phyloP scores from a whole-genome alignment of 2,113 vertebrate genomes.

The Condylura cristata region DNA sequence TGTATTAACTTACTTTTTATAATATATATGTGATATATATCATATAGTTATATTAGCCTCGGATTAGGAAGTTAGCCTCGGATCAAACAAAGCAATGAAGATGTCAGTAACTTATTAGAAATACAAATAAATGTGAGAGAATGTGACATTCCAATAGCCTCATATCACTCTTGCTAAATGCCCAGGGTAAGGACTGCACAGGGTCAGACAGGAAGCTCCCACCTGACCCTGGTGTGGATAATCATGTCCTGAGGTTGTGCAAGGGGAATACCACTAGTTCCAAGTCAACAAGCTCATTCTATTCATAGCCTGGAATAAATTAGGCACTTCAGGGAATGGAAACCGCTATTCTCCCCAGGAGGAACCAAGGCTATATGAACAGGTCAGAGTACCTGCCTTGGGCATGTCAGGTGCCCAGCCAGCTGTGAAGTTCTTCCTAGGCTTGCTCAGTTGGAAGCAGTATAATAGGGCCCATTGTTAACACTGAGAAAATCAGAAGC shows the following conservation, averaged over 20 bases:
- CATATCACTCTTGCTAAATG: constrained; percentile 58
- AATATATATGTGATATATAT: too few species aligned
- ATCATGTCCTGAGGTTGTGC: constrained; percentile 74
- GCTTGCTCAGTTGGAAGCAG: constrained; percentile 74
- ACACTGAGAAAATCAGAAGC: constrained; percentile 62
- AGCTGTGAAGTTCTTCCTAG: constrained; percentile 75
- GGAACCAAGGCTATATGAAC: constrained; percentile 40
- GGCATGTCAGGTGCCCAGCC: constrained; percentile 77
- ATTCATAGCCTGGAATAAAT: constrained; percentile 78
- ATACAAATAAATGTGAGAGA: constrained; percentile 55
- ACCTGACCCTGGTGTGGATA: constrained; percentile 65
- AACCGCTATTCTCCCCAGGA: constrained; percentile 73
- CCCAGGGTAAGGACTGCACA: constrained; percentile 12
- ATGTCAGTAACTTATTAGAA: constrained; percentile 44
- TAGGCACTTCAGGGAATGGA: constrained; percentile 67
- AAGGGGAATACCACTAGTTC: constrained; percentile 61
- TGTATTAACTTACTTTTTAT: constrained; percentile 13
- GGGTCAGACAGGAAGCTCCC: constrained; percentile 62
- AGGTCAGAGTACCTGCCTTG: constrained; percentile 76
- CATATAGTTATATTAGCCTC: too few species aligned
- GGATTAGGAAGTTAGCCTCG: constrained; percentile 35
- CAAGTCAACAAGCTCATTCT: constrained; percentile 71
- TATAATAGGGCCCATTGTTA: constrained; percentile 79
- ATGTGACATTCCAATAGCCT: constrained; percentile 25
- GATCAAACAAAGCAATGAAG: constrained; percentile 39